Conservation (phyloP, 2,888 invertebrate species). For the Acleris emargana region DNA sequence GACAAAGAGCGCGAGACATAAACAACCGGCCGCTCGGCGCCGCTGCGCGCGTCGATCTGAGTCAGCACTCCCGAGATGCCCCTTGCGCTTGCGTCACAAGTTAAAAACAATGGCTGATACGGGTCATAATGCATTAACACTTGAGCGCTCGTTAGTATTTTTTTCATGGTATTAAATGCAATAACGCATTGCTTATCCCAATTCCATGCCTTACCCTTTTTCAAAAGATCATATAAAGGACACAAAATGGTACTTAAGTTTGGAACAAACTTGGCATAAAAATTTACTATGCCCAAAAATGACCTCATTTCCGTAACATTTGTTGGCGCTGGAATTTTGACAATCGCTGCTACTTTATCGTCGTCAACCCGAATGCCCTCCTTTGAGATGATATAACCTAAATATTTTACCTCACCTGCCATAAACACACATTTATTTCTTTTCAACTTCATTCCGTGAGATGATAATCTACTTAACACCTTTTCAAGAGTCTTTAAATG, state of each 20-base stretch:
- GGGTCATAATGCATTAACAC: background rate
- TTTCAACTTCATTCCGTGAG: too few species aligned
- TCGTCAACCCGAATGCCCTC: background rate
- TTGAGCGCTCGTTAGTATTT: background rate
- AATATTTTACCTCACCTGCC: too few species aligned
- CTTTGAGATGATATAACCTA: background rate
- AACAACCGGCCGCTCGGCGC: background rate
- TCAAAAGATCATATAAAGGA: background rate
- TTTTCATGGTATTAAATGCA: background rate
- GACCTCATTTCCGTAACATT: background rate
- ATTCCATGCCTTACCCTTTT: background rate
- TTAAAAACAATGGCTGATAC: background rate
- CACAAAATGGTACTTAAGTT: constrained; percentile 1
- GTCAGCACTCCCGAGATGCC: constrained; percentile 1
- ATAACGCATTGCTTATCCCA: background rate
- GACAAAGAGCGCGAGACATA: background rate
- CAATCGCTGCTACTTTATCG: background rate
- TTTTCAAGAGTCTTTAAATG: too few species aligned
- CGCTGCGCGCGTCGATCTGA: background rate
- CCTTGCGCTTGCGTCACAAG: background rate
- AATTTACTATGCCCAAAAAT: constrained; percentile 6
- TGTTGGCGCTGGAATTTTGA: background rate
- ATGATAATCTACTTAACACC: too few species aligned
- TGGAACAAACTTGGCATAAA: background rate
- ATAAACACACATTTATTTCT: too few species aligned